Conservation (phyloP, 2,113 vertebrate genomes). For the Cavia aperea region DNA sequence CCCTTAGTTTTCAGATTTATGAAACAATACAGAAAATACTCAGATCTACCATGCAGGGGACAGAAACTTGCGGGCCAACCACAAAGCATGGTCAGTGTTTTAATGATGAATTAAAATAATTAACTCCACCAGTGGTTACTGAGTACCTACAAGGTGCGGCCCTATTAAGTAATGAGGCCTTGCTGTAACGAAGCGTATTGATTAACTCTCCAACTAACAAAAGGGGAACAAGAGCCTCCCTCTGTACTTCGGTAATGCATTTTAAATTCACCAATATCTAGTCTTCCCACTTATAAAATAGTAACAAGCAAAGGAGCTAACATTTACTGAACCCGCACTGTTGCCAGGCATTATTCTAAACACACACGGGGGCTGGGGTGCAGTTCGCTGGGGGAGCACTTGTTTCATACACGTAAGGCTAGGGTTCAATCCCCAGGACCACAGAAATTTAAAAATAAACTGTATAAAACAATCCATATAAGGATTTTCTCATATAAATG, state of each 20-base stretch:
- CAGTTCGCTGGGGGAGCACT: not conserved
- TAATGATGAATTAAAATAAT: not conserved
- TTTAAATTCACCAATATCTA: not conserved
- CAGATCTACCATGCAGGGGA: not conserved
- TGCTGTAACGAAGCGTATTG: not conserved
- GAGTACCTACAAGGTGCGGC: not conserved
- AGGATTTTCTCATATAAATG: not conserved
- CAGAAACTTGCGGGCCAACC: not conserved
- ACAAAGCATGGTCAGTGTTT: not conserved
- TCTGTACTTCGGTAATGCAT: not conserved
- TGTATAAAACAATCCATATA: not conserved
- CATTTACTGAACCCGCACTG: not conserved
- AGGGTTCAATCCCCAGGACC: not conserved
- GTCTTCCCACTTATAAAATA: not conserved
- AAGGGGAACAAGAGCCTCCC: not conserved
- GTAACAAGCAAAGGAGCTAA: not conserved
- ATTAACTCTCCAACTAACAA: not conserved
- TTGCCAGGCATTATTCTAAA: not conserved
- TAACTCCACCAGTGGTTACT: not conserved
- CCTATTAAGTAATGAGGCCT: not conserved
- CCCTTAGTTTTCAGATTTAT: not conserved
- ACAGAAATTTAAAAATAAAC: not conserved
- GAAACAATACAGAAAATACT: not conserved
- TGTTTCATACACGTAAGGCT: not conserved
- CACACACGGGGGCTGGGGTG: not conserved